phyloP scores from a whole-genome alignment of 1,140 invertebrate genomes.

The Ostrea edulis region DNA sequence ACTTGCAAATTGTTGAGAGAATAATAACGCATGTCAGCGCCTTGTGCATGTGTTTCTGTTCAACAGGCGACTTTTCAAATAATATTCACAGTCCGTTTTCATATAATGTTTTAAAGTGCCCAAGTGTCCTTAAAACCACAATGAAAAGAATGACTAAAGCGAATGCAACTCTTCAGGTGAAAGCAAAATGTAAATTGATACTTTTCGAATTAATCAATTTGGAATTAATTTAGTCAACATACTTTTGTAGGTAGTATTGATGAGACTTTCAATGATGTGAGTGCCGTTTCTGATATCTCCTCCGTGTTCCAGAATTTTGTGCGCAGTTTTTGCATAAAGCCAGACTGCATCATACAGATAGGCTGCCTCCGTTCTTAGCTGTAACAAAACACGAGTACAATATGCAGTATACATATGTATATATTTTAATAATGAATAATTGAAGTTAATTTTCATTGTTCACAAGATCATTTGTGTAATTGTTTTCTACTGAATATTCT shows the following conservation, averaged over 20 bases:
- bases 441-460: not conserved
- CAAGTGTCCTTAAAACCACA: too few species aligned
- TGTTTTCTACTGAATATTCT: not conserved
- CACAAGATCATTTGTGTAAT: not conserved
- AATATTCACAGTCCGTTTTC: too few species aligned
- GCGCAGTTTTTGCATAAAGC: constrained; percentile 72
- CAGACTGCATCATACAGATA: constrained; percentile 77
- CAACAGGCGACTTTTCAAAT: too few species aligned
- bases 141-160: too few species aligned
- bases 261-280: constrained; percentile 69
- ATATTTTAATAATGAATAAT: too few species aligned
- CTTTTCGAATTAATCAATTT: not conserved
- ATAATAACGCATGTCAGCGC: too few species aligned
- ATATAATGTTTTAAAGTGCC: too few species aligned
- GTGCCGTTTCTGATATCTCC: constrained; percentile 66
- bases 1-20: too few species aligned
- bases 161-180: too few species aligned
- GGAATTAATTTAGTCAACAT: constrained; percentile 46
- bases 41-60: too few species aligned
- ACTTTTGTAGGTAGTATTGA: constrained; percentile 75
- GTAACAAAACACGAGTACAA: constrained; percentile 14
- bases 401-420: too few species aligned
- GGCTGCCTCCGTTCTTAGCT: constrained; percentile 72
- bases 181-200: too few species aligned
- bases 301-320: constrained; percentile 65